These are phyloP conservation scores for Numenius phaeopus DNA, from an alignment of 2,797 vertebrate species.

Conservation along the genomic window DNA sequence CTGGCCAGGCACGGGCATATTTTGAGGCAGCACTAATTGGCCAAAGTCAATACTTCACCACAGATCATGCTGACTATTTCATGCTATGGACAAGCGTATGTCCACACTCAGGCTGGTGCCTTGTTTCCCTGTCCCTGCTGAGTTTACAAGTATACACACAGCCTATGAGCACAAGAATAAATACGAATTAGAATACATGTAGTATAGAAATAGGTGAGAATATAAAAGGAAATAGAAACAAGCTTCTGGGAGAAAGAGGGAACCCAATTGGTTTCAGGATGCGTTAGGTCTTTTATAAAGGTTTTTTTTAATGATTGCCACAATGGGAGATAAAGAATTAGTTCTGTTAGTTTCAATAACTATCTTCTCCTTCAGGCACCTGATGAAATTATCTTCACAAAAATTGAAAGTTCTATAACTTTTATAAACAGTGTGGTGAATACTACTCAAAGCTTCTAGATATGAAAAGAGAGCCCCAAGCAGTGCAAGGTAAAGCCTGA, in stretches of 20 bases:
- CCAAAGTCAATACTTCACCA: neutral
- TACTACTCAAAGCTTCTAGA: neutral
- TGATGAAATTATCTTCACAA: neutral
- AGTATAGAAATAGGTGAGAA: neutral
- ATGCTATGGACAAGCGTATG: neutral
- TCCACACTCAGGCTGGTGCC: neutral
- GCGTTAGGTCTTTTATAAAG: neutral
- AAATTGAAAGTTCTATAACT: neutral
- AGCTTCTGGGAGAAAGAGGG: neutral
- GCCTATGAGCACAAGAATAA: neutral
- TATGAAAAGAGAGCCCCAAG: neutral
- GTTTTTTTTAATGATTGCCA: neutral
- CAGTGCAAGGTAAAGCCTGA: neutral
- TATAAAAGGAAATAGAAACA: neutral
- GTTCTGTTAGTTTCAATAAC: neutral
- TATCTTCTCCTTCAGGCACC: neutral
- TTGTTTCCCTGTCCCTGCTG: neutral
- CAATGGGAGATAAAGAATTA: neutral
- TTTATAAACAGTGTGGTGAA: neutral
- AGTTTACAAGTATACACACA: neutral
- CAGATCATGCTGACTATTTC: rapidly evolving
- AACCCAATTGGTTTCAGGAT: neutral
- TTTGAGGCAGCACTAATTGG: neutral
- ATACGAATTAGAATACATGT: neutral
- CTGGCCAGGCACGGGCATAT: neutral